A percentile compares a stretch with the other conserved stretches of the same genome.
phyloP scores from a whole-genome alignment of 2,888 invertebrate species.

The Amiota communis region DNA sequence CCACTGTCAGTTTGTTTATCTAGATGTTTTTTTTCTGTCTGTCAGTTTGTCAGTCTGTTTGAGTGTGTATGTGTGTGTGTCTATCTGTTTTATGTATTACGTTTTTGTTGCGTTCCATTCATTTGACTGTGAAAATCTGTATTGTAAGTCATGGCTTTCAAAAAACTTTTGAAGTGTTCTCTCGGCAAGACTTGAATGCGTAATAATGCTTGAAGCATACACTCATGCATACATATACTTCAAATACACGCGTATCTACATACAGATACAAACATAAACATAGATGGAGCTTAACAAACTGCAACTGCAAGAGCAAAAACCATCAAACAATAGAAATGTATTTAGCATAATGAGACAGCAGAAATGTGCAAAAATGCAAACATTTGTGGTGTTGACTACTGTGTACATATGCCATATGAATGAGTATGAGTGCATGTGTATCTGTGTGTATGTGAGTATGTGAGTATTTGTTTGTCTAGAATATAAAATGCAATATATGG shows the following conservation, averaged over 20 bases:
- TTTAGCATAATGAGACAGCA: conserved; percentile 70
- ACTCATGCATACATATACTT: conserved; percentile 40
- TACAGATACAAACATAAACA: neutral
- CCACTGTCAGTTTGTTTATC: no score
- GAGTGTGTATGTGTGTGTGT: neutral
- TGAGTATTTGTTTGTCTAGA: neutral
- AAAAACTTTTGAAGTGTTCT: conserved; percentile 63
- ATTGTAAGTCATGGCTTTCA: conserved; percentile 66
- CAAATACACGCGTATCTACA: neutral
- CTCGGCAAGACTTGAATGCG: conserved; percentile 68
- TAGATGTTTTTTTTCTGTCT: no score
- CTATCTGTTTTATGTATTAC: neutral
- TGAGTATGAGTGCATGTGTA: neutral
- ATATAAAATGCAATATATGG: conserved; percentile 23
- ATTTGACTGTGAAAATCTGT: conserved; percentile 60
- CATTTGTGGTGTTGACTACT: conserved; percentile 54
- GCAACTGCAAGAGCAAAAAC: conserved; percentile 50
- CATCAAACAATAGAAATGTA: conserved; percentile 70
- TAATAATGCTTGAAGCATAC: conserved; percentile 52
- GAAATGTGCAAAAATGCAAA: conserved; percentile 69
- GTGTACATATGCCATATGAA: neutral
- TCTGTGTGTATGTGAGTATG: neutral
- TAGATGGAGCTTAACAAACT: conserved; percentile 14
- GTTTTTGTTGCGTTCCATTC: neutral
- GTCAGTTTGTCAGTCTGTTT: no score